Evolutionary conservation across 2,113 vertebrate genomes (phyloP), one percentile per base, ranked within the genome.

Genomic region (Okapia johnstoni): DNA sequence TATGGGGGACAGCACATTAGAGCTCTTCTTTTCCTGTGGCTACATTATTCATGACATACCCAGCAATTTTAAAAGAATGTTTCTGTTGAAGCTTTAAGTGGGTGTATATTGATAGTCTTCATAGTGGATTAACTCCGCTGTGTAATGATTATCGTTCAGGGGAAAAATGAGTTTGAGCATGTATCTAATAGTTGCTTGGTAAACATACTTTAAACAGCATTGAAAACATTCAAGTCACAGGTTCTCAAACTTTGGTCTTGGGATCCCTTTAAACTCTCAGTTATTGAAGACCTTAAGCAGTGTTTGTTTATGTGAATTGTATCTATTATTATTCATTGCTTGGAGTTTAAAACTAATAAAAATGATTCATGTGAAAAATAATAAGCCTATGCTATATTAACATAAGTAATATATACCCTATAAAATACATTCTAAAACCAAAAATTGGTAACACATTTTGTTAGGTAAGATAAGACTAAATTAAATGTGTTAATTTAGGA

Each of bases 31-130:
- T 93, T 91, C 2, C 0, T 73, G 0, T 94, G 70, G 52, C 52
- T 96, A 66, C 8, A 3, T 7, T 97, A 81, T 73, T 98, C 60
- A 43, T 97, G 89, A 96, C 93, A 95, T 96, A 76, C 60, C 79
- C 77, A 70, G 36, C 25, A 55, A 50, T 97, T 97, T 58, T 79
- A 97, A 97, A 89, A 96, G 13, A 86, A 28, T 86, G 55, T 95
- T 93, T 97, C 52, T 96, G 0, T 88, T 17, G 40, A 58, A 46
- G 76, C 21, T 90, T 97, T 50, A 73, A 90, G 92, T 92, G 85
- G n/a, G 6, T 87, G 1, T 73, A 23, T 83, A 60, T 73, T n/a
- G 16, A 79, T 83, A 79, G 46, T 15, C 30, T 89, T 92, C 15
- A 43, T 50, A 60, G 15, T 85, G 57, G 66, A 57, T 94, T 80